Conservation (phyloP, 1,140 invertebrate species). For the Kradibia gibbosae region DNA sequence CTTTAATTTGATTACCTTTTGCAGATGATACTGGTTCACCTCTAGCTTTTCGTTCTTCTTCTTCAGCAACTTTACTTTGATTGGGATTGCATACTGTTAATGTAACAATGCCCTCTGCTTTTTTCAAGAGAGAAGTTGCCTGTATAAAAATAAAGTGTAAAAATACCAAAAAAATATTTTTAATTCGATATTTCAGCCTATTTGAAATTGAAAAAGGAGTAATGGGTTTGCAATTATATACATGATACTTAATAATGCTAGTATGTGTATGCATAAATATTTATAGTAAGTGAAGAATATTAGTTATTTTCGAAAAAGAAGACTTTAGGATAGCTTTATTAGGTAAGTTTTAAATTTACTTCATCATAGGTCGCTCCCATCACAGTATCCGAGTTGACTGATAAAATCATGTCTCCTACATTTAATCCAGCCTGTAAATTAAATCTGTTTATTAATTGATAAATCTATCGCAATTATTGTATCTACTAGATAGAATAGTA, state of each 20-base stretch:
- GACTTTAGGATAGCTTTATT: not conserved
- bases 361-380: conserved; percentile 90
- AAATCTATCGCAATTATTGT: no score
- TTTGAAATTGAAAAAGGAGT: no score
- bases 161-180: no score
- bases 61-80: conserved; percentile 77
- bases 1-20: conserved; percentile 34
- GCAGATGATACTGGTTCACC: conserved; percentile 54
- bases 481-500: no score
- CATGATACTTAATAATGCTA: no score
- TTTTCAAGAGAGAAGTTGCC: conserved; percentile 88
- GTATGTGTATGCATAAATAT: no score
- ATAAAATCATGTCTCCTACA: conserved; percentile 95
- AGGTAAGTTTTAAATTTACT: conserved; percentile 73
- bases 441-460: not conserved
- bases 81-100: conserved; percentile 90
- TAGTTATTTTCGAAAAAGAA: not conserved
- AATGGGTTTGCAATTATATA: no score
- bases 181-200: no score
- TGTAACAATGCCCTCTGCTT: conserved; percentile 88
- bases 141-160: conserved; percentile 71
- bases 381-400: conserved; percentile 92
- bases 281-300: no score
- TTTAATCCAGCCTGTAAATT: conserved; percentile 85
- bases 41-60: conserved; percentile 70